A percentile compares a stretch with the other conserved stretches of the same genome.
Conservation (phyloP, 2,113 vertebrate genomes). For the Tupaia tana region DNA sequence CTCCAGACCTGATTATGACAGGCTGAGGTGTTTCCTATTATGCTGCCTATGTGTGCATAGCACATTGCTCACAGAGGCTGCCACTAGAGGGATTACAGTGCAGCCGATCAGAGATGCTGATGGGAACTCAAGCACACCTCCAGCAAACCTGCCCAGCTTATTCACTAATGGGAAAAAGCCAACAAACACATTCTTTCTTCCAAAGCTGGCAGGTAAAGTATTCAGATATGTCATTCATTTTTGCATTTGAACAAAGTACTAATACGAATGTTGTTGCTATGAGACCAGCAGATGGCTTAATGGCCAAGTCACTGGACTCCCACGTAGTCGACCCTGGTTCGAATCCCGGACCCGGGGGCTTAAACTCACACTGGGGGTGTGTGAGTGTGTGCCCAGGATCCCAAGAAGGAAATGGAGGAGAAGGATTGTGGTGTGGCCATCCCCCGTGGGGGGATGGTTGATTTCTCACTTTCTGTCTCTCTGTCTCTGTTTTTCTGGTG, state of each 20-base stretch:
- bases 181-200: not conserved
- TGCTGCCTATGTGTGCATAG: slow-evolving; percentile 72
- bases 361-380: too few species aligned
- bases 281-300: too few species aligned
- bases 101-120: slow-evolving; percentile 70
- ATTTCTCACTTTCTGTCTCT: too few species aligned
- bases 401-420: too few species aligned
- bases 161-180: not conserved
- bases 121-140: slow-evolving; percentile 61
- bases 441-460: too few species aligned
- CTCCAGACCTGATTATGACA: slow-evolving; percentile 71
- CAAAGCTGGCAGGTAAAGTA: not conserved
- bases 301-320: too few species aligned
- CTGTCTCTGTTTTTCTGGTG: too few species aligned
- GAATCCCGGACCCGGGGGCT: too few species aligned
- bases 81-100: slow-evolving; percentile 70
- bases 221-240: not conserved
- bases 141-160: slow-evolving; percentile 48
- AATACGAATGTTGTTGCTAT: not conserved
- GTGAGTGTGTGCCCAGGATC: too few species aligned
- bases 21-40: slow-evolving; percentile 78
- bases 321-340: too few species aligned
- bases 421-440: too few species aligned
- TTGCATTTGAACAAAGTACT: not conserved
- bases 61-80: not conserved